These are phyloP conservation scores for Xiphophorus hellerii DNA, from an alignment of 2,113 vertebrate species.

Conservation along the genomic window DNA sequence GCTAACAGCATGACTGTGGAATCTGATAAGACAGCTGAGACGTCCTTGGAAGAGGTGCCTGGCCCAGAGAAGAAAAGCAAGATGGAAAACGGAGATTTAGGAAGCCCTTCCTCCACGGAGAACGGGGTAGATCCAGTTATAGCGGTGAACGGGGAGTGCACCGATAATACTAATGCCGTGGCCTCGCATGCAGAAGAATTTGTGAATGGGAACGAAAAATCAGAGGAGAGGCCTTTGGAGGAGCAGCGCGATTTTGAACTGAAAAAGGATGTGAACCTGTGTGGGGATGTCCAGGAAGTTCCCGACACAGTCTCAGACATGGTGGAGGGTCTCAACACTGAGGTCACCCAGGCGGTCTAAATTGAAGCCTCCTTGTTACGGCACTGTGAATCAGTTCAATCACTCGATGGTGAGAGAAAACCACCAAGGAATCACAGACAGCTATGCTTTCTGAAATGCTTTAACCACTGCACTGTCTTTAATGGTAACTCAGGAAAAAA, in stretches of 20 bases:
- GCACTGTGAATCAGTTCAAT: constrained; percentile 60
- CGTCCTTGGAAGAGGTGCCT: constrained; percentile 32
- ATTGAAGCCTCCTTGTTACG: constrained; percentile 37
- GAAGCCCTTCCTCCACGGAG: constrained; percentile 41
- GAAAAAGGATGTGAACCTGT: constrained; percentile 78
- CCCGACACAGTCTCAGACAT: constrained; percentile 58
- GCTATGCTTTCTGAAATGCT: constrained; percentile 58
- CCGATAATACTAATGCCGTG: constrained; percentile 20
- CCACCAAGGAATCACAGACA: constrained; percentile 54
- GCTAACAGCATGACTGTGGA: constrained; percentile 46
- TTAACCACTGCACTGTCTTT: constrained; percentile 60
- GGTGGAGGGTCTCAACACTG: constrained; percentile 61
- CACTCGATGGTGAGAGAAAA: constrained; percentile 55
- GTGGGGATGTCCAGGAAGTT: constrained; percentile 60
- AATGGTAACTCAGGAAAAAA: constrained; percentile 67
- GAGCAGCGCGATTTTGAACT: constrained; percentile 75
- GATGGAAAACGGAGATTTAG: constrained; percentile 76
- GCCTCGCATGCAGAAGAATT: constrained; percentile 57
- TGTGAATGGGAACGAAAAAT: constrained; percentile 70
- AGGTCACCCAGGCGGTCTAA: constrained; percentile 76
- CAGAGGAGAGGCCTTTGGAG: constrained; percentile 61
- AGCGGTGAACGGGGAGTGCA: constrained; percentile 69
- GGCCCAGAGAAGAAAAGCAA: constrained; percentile 48
- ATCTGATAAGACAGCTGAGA: constrained; percentile 30
- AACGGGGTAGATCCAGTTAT: constrained; percentile 40